These are phyloP conservation scores for Callinectes sapidus DNA, from an alignment of 2,888 invertebrate species.

Conservation along the genomic window DNA sequence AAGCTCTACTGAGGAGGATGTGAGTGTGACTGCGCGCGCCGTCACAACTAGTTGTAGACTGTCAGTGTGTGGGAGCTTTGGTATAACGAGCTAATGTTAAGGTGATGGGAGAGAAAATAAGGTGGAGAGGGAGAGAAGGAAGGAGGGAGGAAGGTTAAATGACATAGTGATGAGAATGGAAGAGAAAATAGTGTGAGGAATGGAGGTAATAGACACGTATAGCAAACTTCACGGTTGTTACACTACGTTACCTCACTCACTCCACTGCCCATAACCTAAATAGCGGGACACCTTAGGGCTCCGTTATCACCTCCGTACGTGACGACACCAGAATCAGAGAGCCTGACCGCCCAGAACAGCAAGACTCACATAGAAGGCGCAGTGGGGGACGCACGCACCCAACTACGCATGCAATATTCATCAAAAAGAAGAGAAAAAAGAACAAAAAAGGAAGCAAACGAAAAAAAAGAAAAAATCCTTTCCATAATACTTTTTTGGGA, in stretches of 20 bases:
- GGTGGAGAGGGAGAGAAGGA: not conserved
- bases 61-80: not conserved
- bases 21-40: slow-evolving; percentile 33
- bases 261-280: not conserved
- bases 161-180: not conserved
- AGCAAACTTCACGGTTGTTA: not conserved
- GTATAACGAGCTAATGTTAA: not conserved
- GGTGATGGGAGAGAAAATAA: not conserved
- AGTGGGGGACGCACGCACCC: no score
- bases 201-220: not conserved
- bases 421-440: no score
- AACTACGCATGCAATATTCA: no score
- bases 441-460: no score
- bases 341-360: not conserved
- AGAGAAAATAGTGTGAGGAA: not conserved
- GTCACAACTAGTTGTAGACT: not conserved
- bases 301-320: slow-evolving; percentile 2
- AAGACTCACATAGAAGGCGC: not conserved
- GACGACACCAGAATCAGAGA: not conserved
- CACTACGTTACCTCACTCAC: not conserved
- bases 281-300: not conserved
- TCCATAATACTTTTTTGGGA: no score
- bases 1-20: not conserved
- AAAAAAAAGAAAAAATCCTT: no score
- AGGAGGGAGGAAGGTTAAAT: not conserved